Percentiles rank a stretch among this genome's conserved stretches.
Evolutionary conservation across 2,888 invertebrate genomes (phyloP).

Genomic region (Tenthredo mesomela): DNA sequence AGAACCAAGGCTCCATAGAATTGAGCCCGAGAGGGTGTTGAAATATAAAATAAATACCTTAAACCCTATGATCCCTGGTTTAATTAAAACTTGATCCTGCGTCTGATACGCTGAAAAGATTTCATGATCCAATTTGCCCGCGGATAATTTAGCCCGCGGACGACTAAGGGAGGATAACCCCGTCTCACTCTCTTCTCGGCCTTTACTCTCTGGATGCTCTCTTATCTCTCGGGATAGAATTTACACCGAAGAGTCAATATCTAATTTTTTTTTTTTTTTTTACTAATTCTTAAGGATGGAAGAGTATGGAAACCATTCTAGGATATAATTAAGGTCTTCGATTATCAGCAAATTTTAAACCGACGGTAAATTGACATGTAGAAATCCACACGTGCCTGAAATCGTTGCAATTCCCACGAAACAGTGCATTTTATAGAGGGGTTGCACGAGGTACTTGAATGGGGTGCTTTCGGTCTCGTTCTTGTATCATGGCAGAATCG

Average conservation of each 20-base stretch:
- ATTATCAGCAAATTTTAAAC: background rate
- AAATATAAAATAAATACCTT: slow-evolving; percentile 75
- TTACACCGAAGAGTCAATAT: background rate
- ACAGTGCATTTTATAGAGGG: background rate
- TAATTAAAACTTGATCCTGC: slow-evolving; percentile 75
- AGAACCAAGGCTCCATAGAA: slow-evolving; percentile 62
- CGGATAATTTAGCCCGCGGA: slow-evolving; percentile 65
- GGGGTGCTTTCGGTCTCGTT: background rate
- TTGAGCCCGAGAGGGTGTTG: slow-evolving; percentile 63
- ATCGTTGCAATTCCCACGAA: slow-evolving; percentile 1
- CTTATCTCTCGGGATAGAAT: background rate
- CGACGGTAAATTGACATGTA: background rate
- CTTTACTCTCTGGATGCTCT: background rate
- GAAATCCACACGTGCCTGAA: slow-evolving; percentile 4
- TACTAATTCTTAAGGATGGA: background rate
- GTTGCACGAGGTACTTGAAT: background rate
- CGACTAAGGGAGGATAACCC: slow-evolving; percentile 6
- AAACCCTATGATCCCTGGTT: slow-evolving; percentile 70
- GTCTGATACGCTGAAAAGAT: slow-evolving; percentile 68
- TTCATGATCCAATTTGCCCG: slow-evolving; percentile 66
- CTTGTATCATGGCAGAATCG: background rate
- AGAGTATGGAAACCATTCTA: background rate
- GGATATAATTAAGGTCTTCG: background rate
- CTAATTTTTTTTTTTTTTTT: background rate
- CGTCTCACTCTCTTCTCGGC: background rate